Base-by-base conservation (phyloP, 92 coral and sea anemone genomes). In the Parazoanthus swiftii region DNA sequence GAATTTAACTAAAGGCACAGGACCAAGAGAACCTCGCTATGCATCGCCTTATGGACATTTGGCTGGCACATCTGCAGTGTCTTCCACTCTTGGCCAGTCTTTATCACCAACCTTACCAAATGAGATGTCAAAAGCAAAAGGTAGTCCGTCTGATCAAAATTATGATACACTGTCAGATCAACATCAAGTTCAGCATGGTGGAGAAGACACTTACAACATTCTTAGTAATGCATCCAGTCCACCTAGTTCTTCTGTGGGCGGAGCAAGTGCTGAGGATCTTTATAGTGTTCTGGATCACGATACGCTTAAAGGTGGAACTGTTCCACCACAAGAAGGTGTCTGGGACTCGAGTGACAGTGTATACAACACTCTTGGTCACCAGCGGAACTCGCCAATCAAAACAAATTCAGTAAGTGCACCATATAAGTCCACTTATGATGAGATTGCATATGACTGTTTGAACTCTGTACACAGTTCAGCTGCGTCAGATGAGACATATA, bases 11-110 rank as follows among this genome's bases (percentile, higher is more conserved):
- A 86, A 73, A 81, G 74, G 68, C 73, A 51, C 76, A 65, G 43
- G 1, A 21, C n/a, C 56, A 26, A 39, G 66, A 51, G 85, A 77
- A 79, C 88, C 87, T 42, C 92, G 90, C 26, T 95, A 95, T 91
- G 94, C 95, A 4, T 84, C 98, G 23, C 98, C 98, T 5, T 95
- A 95, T 87, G 91, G 94, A 18, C 98, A 95, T 77, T 83, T 94
- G 51, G 88, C 68, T 33, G 36, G 80, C 20, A 74, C 89, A 13
- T 91, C 92, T 15, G 58, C 86, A 1, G 42, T 81, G 21, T n/a
- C 91, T 21, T 91, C 94, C 16, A 77, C 88, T 11, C 26, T 44
- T 38, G 83, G 88, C 46, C 88, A 72, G 50, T 71, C 39, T 88
- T 33, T 35, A 81, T 56, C 79, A 29, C 46, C 74, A 43, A 46